A percentile compares a stretch with the other conserved stretches of the same genome.
Evolutionary conservation across 1,140 invertebrate species (phyloP).

Genomic region (Muscidifurax raptorellus): DNA sequence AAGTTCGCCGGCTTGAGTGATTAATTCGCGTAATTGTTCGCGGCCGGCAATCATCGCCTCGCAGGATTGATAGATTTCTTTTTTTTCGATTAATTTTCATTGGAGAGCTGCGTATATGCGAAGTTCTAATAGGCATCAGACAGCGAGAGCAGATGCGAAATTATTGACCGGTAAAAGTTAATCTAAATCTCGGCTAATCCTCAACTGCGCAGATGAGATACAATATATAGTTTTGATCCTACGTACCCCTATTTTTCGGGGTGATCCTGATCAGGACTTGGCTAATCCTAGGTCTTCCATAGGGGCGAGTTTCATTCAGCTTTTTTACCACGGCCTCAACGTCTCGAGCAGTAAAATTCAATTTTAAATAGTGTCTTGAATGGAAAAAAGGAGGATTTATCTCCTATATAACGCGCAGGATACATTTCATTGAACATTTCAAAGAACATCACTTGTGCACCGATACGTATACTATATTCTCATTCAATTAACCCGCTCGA

Average conservation of each 20-base stretch:
- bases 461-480: background rate
- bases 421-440: no score
- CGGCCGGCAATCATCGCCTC: background rate
- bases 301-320: background rate
- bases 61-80: background rate
- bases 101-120: no score
- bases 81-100: background rate
- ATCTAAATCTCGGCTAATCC: slow-evolving; percentile 45
- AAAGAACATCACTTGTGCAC: background rate
- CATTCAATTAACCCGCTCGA: background rate
- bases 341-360: background rate
- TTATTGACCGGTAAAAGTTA: slow-evolving; percentile 50
- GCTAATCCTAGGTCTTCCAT: slow-evolving; percentile 24
- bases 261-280: slow-evolving; percentile 40
- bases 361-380: background rate
- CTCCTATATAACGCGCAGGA: no score
- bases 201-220: slow-evolving; percentile 18
- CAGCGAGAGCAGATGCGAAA: background rate
- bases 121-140: no score
- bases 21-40: background rate
- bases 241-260: slow-evolving; percentile 36
- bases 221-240: slow-evolving; percentile 43
- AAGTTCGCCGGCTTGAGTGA: background rate
- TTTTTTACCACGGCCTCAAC: background rate
- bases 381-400: no score